These are phyloP conservation scores for Bryconaethiops microstoma DNA, from an alignment of 2,797 vertebrate species.

Conservation along the genomic window DNA sequence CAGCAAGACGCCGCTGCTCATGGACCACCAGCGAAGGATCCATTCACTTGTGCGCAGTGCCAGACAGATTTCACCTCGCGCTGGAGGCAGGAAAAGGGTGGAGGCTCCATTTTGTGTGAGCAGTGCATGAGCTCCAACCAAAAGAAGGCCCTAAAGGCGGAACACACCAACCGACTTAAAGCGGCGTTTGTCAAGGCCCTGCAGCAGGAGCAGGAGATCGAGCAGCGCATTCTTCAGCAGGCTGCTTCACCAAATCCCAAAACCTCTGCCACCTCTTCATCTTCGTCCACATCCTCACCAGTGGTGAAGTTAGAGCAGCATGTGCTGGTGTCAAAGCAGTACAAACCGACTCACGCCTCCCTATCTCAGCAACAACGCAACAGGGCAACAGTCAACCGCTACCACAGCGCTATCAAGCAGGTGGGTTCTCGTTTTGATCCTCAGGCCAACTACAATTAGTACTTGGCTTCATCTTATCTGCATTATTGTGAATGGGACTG, in stretches of 20 bases:
- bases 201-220: constrained; percentile 98
- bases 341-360: constrained; percentile 76
- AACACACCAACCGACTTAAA: constrained; percentile 96
- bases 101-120: constrained; percentile 90
- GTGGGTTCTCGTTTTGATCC: constrained; percentile 59
- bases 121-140: constrained; percentile 97
- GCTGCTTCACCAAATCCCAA: constrained; percentile 67
- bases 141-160: constrained; percentile 94
- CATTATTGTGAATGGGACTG: neutral
- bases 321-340: constrained; percentile 76
- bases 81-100: constrained; percentile 94
- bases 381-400: constrained; percentile 78
- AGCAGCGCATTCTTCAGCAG: constrained; percentile 95
- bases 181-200: constrained; percentile 96
- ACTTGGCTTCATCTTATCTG: neutral
- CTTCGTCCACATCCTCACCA: constrained; percentile 63
- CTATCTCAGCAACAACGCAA: constrained; percentile 64
- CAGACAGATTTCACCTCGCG: constrained; percentile 99
- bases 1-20: constrained; percentile 47
- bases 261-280: constrained; percentile 67
- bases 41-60: constrained; percentile 92
- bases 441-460: neutral
- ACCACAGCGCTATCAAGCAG: constrained; percentile 88
- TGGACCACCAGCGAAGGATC: constrained; percentile 82
- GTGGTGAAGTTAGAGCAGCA: constrained; percentile 74